These are phyloP conservation scores for Oedothorax gibbosus DNA, from an alignment of 1,140 invertebrate species.

Conservation along the genomic window DNA sequence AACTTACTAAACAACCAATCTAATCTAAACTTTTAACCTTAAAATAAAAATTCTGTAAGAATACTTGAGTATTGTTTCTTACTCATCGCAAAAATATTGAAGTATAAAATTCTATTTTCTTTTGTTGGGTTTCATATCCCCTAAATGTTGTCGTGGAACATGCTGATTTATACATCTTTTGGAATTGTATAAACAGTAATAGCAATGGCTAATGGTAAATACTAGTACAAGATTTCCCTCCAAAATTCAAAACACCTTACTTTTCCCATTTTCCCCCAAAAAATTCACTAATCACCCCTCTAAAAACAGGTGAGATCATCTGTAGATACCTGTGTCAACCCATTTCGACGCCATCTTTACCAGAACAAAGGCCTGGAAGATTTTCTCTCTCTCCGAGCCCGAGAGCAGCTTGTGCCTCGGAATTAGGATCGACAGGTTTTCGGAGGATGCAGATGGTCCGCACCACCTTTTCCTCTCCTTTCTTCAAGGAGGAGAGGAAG, in stretches of 20 bases:
- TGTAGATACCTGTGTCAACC: neutral
- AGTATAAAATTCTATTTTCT: no score
- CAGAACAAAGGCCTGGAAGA: neutral
- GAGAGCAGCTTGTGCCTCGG: constrained; percentile 35
- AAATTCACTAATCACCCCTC: neutral
- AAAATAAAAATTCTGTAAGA: no score
- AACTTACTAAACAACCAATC: no score
- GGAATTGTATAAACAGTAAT: no score
- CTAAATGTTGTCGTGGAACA: no score
- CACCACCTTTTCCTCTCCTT: constrained; percentile 25
- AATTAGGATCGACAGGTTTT: constrained; percentile 49
- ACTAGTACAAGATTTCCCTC: neutral
- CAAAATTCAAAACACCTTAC: neutral
- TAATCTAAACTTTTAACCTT: no score
- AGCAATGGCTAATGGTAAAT: no score
- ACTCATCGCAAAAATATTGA: no score
- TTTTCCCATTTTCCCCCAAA: neutral
- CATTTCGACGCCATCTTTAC: neutral
- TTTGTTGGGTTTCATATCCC: no score
- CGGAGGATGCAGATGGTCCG: constrained; percentile 38
- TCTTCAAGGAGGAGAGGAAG: neutral
- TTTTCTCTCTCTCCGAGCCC: neutral
- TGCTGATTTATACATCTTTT: no score
- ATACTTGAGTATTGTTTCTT: no score
- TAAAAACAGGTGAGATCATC: neutral